Evolutionary conservation across 1,140 invertebrate genomes (phyloP).

Genomic region (Aphis craccivora): DNA sequence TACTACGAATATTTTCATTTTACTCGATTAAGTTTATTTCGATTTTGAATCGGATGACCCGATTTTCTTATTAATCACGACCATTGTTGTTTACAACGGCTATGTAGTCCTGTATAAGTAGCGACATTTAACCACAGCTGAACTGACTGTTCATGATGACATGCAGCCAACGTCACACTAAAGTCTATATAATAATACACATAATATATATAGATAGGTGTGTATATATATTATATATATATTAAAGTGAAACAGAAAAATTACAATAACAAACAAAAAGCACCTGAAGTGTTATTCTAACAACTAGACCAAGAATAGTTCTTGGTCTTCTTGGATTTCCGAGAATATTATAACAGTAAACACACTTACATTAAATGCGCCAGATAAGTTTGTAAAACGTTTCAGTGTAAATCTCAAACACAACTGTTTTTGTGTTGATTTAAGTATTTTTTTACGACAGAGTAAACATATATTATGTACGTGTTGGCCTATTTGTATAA

Average conservation of each 20-base stretch:
- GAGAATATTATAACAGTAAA: neutral
- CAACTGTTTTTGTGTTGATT: conserved; percentile 12
- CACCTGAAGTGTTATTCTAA: neutral
- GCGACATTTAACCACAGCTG: neutral
- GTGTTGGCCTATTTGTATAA: neutral
- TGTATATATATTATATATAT: too few relatives aligned
- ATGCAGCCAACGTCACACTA: neutral
- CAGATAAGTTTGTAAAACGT: neutral
- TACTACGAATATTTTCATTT: neutral
- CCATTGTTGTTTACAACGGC: neutral
- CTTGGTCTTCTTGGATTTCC: neutral
- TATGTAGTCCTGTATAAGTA: neutral
- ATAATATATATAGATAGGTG: neutral
- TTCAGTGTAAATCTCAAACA: neutral
- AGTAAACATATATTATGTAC: neutral
- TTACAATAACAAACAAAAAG: neutral
- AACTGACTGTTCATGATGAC: neutral
- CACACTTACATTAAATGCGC: too few relatives aligned
- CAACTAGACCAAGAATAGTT: neutral
- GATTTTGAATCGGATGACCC: neutral
- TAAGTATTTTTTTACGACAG: neutral
- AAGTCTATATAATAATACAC: neutral
- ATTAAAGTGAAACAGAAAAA: neutral
- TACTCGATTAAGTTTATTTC: neutral
- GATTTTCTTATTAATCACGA: neutral